A percentile compares a stretch with the other conserved stretches of the same genome.
phyloP scores from a whole-genome alignment of 1,140 invertebrate species.

The Hylaeus volcanicus region DNA sequence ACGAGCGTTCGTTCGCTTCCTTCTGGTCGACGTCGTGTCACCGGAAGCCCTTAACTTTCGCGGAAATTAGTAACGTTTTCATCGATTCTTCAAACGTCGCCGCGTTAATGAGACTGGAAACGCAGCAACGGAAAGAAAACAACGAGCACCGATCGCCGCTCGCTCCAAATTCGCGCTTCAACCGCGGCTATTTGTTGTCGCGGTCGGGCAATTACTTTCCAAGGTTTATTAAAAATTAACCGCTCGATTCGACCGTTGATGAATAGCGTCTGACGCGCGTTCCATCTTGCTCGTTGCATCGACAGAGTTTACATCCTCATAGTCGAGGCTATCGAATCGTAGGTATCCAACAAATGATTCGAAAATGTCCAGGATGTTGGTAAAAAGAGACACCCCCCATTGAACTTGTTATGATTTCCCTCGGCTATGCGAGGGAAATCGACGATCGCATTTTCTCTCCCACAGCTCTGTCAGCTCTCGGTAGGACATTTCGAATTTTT shows the following conservation, averaged over 20 bases:
- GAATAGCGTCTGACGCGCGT: not conserved
- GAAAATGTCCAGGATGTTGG: no score
- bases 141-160: no score
- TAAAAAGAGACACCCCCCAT: no score
- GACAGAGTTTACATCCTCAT: no score
- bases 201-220: slow-evolving; percentile 8
- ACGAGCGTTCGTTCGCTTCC: slow-evolving; percentile 28
- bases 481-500: no score
- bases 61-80: slow-evolving; percentile 50
- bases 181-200: slow-evolving; percentile 7
- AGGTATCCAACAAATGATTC: no score
- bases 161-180: not conserved
- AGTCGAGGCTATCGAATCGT: no score
- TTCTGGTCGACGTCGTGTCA: slow-evolving; percentile 18
- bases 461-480: no score
- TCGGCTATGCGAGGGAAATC: no score
- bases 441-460: no score
- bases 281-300: no score
- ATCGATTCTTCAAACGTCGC: slow-evolving; percentile 36
- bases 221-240: not conserved
- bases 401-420: no score
- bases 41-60: slow-evolving; percentile 39
- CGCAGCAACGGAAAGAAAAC: not conserved
- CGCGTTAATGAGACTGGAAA: not conserved
- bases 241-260: not conserved